Evolutionary conservation across 1,140 invertebrate genomes (phyloP).

Genomic region (Trichonephila clavipes): DNA sequence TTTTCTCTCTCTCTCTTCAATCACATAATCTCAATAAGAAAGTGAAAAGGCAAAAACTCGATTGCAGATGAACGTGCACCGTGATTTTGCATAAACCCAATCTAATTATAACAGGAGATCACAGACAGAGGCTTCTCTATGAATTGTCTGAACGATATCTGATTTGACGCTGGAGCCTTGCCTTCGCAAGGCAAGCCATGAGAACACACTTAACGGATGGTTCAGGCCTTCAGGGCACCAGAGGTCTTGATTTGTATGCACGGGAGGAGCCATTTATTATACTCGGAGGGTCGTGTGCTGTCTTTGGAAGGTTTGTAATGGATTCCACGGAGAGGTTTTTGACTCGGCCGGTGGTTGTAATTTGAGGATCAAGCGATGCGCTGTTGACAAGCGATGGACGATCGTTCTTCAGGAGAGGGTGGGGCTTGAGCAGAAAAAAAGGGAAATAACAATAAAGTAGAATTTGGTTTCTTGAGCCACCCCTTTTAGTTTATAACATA

Average conservation of each 20-base stretch:
- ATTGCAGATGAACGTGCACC: background rate
- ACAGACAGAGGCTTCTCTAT: background rate
- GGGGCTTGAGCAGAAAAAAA: background rate
- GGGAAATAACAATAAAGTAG: background rate
- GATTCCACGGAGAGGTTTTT: constrained; percentile 7
- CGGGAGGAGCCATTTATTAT: background rate
- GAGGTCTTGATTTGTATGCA: constrained; percentile 17
- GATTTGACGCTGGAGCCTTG: background rate
- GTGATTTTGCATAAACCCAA: background rate
- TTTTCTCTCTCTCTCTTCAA: no score
- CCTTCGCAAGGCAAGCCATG: background rate
- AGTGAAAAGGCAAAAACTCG: background rate
- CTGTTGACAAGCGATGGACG: background rate
- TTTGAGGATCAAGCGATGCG: background rate
- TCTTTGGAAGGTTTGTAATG: background rate
- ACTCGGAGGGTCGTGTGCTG: background rate
- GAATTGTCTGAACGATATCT: background rate
- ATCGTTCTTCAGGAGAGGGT: background rate
- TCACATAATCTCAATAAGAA: background rate
- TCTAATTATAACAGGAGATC: background rate
- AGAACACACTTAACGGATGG: constrained; percentile 12
- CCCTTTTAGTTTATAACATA: background rate
- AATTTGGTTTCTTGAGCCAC: background rate
- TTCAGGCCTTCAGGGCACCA: background rate
- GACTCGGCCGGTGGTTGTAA: background rate